These are phyloP conservation scores for Spermophilus dauricus DNA, from an alignment of 2,113 vertebrate genomes.

Conservation along the genomic window DNA sequence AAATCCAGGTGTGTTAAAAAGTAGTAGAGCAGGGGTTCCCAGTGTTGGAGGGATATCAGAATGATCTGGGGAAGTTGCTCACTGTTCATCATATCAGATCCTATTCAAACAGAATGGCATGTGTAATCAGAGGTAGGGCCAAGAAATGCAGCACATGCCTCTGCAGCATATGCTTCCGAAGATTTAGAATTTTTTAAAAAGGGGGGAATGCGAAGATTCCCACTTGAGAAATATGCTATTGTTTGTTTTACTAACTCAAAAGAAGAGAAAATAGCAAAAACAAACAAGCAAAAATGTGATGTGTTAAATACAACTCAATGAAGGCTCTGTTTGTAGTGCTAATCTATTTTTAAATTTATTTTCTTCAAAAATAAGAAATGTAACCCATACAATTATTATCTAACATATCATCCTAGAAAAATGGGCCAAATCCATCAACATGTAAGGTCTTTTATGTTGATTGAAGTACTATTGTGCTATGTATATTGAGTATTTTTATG, in stretches of 20 bases:
- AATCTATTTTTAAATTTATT: neutral
- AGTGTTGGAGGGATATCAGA: accelerated
- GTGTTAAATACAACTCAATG: neutral
- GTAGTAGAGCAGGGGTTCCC: neutral
- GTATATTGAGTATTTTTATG: neutral
- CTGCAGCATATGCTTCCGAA: neutral
- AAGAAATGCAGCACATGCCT: neutral
- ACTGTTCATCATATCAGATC: neutral
- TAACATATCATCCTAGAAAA: constrained; percentile 16
- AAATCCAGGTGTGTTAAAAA: neutral
- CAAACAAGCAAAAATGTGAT: too few relatives aligned
- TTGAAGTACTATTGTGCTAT: neutral
- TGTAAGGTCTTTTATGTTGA: neutral
- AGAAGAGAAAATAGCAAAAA: neutral
- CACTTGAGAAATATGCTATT: neutral
- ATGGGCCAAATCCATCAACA: neutral
- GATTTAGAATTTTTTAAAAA: neutral
- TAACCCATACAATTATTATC: neutral
- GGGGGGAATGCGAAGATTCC: neutral
- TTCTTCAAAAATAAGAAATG: constrained; percentile 25
- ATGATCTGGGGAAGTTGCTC: neutral
- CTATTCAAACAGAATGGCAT: neutral
- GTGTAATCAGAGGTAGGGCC: neutral
- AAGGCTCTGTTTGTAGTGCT: neutral
- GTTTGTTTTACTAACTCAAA: neutral